Conservation (phyloP, 2,888 invertebrate genomes). For the Polymixis lichenea region DNA sequence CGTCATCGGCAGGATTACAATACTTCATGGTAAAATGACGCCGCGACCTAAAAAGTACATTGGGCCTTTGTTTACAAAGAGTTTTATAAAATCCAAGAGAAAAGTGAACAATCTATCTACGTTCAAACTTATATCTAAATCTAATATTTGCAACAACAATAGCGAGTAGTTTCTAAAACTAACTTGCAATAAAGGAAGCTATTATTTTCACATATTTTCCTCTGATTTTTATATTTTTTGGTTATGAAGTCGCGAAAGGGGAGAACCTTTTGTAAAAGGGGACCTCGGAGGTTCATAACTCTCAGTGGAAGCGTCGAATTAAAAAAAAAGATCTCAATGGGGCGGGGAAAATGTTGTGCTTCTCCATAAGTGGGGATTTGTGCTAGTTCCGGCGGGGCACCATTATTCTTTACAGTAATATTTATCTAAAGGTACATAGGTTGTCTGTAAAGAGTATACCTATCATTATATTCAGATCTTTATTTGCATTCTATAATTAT, state of each 20-base stretch:
- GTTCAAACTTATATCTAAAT: conserved; percentile 7
- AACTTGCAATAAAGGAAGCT: conserved; percentile 47
- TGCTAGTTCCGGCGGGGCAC: conserved; percentile 23
- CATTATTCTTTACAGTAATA: conserved; percentile 7
- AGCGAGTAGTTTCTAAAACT: conserved; percentile 33
- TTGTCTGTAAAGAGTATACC: neutral
- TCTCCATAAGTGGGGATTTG: conserved; percentile 41
- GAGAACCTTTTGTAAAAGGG: conserved; percentile 56
- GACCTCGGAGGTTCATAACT: conserved; percentile 64
- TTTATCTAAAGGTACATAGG: neutral
- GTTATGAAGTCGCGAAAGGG: conserved; percentile 57
- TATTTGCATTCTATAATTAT: too few relatives aligned
- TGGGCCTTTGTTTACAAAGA: conserved; percentile 41
- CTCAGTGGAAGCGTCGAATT: conserved; percentile 59
- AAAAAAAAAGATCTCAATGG: conserved; percentile 60
- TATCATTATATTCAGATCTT: neutral
- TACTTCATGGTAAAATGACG: conserved; percentile 65
- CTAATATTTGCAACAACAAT: conserved; percentile 18
- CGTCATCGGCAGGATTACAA: conserved; percentile 80
- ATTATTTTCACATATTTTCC: conserved; percentile 51
- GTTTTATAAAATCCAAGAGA: conserved; percentile 1
- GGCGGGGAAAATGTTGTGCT: conserved; percentile 50
- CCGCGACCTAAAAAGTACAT: conserved; percentile 40
- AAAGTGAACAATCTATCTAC: neutral
- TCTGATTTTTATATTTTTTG: conserved; percentile 55